Conservation (phyloP, 2,888 invertebrate genomes). For the Polyploca ridens region DNA sequence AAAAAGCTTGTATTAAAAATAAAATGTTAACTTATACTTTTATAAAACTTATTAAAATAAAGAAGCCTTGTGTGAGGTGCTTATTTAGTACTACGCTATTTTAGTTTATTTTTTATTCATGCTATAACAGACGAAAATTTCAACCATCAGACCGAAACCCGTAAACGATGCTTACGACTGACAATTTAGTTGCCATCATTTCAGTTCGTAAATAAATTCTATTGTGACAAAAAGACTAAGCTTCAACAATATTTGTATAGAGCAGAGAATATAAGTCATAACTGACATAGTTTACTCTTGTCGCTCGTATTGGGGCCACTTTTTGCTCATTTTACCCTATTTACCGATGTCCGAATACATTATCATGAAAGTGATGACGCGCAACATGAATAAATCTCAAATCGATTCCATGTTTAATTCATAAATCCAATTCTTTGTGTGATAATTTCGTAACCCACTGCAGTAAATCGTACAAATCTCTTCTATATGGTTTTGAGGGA, state of each 20-base stretch:
- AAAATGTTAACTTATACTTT: too few relatives aligned
- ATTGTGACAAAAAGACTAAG: neutral
- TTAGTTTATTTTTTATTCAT: neutral
- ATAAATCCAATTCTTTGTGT: constrained; percentile 32
- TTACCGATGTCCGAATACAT: constrained; percentile 50
- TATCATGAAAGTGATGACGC: constrained; percentile 41
- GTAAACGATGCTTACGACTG: neutral
- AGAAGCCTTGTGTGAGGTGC: too few relatives aligned
- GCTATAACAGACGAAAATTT: neutral
- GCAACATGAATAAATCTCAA: constrained; percentile 49
- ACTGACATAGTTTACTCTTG: neutral
- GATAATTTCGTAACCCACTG: constrained; percentile 21
- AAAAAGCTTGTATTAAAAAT: too few relatives aligned
- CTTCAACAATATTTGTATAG: neutral
- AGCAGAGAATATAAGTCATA: neutral
- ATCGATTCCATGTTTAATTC: constrained; percentile 54
- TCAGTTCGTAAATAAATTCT: neutral
- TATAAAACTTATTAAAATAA: too few relatives aligned
- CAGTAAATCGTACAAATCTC: neutral
- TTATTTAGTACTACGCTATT: too few relatives aligned
- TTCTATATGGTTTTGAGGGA: too few relatives aligned
- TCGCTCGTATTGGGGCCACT: neutral
- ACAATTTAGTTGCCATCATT: neutral
- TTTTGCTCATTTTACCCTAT: constrained; percentile 31
- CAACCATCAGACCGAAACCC: neutral